Evolutionary conservation across 2,113 vertebrate species (phyloP), one percentile per base, ranked within the genome.

Genomic region (Esox niger): DNA sequence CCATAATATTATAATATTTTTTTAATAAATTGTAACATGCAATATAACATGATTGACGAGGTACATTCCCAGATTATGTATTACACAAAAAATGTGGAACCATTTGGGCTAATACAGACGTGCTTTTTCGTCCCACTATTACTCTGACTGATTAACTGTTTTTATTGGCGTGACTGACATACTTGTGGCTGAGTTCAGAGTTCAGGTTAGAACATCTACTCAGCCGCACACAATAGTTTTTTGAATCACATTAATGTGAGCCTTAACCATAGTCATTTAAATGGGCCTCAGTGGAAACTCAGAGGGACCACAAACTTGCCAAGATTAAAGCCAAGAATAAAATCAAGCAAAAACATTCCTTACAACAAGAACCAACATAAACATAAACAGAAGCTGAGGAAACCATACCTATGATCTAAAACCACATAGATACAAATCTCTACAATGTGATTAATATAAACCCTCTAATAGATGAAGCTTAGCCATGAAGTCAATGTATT

Each of bases 81-180:
- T n/a, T n/a, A n/a, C n/a, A n/a, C n/a, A n/a, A n/a, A n/a, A n/a
- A n/a, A n/a, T n/a, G n/a, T n/a, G n/a, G n/a, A n/a, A n/a, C n/a
- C n/a, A n/a, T n/a, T n/a, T n/a, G n/a, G n/a, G n/a, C n/a, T n/a
- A n/a, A n/a, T n/a, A n/a, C n/a, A n/a, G n/a, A n/a, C 17, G 17
- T 17, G 13, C 13, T 17, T 58, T n/a, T 31, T 20, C 7, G 2
- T 59, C 11, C 2, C 27, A 31, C 47, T 15, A 43, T 43, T 71
- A 15, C 31, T 69, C 60, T 69, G 59, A 79, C 2, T 57, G 49
- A 56, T 32, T 56, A 56, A 56, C 30, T 66, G 46, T 71, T 71
- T 76, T 66, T 31, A 67, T 46, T 15, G 52, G 43, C 38, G 3
- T 3, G 9, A 4, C 25, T 6, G 13, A 54, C 62, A 54, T 29